Conservation (phyloP, 2,888 invertebrate species). For the Drosophila stalkeri region DNA sequence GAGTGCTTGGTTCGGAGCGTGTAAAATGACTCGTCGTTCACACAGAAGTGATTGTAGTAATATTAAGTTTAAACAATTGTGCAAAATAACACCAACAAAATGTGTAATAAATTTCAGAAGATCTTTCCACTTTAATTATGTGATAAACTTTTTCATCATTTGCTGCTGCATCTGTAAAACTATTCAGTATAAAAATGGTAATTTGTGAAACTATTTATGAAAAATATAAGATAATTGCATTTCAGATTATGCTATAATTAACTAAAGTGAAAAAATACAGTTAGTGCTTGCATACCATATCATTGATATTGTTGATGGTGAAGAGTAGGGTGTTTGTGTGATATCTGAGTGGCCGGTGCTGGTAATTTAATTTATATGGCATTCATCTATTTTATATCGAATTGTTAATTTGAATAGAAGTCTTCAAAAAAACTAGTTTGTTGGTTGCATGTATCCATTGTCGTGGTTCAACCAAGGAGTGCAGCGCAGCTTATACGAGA, state of each 20-base stretch:
- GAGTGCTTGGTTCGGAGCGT: conserved; percentile 38
- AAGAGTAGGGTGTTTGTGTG: no score
- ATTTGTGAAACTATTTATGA: neutral
- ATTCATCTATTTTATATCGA: no score
- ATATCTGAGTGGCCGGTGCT: no score
- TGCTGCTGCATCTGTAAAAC: conserved; percentile 57
- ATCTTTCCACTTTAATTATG: conserved; percentile 15
- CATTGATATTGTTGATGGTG: no score
- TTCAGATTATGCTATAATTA: neutral
- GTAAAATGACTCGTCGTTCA: conserved; percentile 70
- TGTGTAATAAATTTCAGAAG: conserved; percentile 27
- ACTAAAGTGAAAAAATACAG: no score
- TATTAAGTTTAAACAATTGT: conserved; percentile 60
- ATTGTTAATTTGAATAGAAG: no score
- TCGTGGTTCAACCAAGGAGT: no score
- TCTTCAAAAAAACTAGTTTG: no score
- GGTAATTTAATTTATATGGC: no score
- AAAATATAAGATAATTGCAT: neutral
- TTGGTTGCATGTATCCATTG: no score
- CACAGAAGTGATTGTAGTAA: conserved; percentile 47
- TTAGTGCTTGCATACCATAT: no score
- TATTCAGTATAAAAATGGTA: conserved; percentile 72
- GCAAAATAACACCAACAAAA: conserved; percentile 52
- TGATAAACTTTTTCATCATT: conserved; percentile 57
- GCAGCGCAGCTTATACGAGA: no score